Conservation (phyloP, 2,113 vertebrate species). For the Vireo altiloquus region DNA sequence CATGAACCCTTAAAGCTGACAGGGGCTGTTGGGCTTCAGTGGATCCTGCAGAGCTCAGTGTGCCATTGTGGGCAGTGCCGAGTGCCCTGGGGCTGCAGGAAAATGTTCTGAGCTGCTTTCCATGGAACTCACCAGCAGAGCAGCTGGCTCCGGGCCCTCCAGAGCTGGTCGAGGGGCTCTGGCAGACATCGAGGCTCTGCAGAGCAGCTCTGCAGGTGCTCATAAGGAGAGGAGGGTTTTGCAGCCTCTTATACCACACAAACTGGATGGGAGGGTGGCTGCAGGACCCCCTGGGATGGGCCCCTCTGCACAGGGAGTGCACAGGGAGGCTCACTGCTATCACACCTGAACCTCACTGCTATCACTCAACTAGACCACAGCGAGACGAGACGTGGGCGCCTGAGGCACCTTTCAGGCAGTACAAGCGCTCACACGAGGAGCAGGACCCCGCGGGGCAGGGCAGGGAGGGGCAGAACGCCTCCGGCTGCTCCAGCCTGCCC, state of each 20-base stretch:
- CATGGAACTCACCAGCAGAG: background rate
- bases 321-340: too few species aligned
- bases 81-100: background rate
- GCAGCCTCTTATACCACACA: background rate
- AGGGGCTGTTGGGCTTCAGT: background rate
- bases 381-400: rapidly evolving
- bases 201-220: background rate
- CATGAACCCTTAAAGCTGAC: background rate
- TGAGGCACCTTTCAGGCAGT: background rate
- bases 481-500: background rate
- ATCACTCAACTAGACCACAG: background rate
- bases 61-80: background rate
- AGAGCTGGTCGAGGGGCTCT: background rate
- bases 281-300: background rate
- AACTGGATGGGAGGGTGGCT: background rate
- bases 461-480: background rate
- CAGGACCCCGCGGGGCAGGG: background rate
- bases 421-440: background rate
- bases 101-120: background rate
- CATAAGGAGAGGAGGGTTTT: background rate
- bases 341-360: background rate
- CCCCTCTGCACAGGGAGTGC: background rate
- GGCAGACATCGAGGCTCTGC: background rate
- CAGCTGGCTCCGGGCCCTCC: background rate
- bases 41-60: background rate